Conservation (phyloP, 2,113 vertebrate species). For the Menidia beryllina region DNA sequence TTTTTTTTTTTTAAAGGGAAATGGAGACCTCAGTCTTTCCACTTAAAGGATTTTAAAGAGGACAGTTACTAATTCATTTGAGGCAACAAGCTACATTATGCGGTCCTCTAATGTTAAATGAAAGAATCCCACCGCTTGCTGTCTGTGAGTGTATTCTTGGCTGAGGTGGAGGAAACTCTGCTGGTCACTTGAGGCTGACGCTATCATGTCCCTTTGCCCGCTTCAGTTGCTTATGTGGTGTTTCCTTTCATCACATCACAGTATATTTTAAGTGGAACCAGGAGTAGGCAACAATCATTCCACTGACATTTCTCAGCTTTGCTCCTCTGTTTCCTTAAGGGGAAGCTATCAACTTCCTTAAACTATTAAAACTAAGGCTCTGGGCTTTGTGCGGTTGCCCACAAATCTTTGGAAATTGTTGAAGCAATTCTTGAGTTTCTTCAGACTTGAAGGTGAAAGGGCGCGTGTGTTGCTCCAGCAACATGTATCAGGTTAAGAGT, state of each 20-base stretch:
- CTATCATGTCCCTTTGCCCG: not conserved
- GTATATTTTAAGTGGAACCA: not conserved
- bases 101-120: not conserved
- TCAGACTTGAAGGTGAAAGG: too few relatives aligned
- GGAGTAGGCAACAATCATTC: not conserved
- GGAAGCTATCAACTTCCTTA: not conserved
- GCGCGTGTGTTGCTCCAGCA: not conserved
- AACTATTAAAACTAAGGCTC: too few relatives aligned
- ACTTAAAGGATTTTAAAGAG: too few relatives aligned
- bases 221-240: not conserved
- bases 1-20: too few relatives aligned
- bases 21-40: not conserved
- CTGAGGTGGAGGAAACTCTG: slow-evolving; percentile 11
- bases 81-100: not conserved
- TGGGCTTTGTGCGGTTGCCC: too few relatives aligned
- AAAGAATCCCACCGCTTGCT: not conserved
- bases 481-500: too few relatives aligned
- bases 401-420: too few relatives aligned
- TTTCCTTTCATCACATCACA: slow-evolving; percentile 8
- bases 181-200: slow-evolving; percentile 20
- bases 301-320: not conserved
- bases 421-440: too few relatives aligned
- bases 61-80: not conserved
- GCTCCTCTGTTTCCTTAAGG: not conserved
- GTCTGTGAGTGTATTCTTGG: slow-evolving; percentile 16